These are phyloP conservation scores for Paradoxurus hermaphroditus DNA, from an alignment of 2,113 vertebrate species.

Conservation along the genomic window DNA sequence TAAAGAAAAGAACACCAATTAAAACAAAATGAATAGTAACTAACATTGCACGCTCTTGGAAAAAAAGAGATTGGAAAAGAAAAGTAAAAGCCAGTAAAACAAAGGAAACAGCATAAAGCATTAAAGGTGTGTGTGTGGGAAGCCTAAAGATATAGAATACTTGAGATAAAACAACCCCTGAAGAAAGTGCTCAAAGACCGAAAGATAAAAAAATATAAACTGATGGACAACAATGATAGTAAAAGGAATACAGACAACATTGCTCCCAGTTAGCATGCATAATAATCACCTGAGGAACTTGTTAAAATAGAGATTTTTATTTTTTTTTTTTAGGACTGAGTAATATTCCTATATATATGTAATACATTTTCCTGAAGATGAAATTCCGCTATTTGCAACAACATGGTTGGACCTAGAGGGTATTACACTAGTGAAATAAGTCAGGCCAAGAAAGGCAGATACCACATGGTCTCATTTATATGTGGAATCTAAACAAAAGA, in stretches of 20 bases:
- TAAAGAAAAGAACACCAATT: not conserved
- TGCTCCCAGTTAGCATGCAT: no score
- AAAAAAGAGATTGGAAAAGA: not conserved
- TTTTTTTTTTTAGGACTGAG: not conserved
- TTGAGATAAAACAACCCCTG: not conserved
- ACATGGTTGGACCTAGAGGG: not conserved
- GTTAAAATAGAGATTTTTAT: not conserved
- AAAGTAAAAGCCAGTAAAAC: not conserved
- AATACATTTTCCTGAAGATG: not conserved
- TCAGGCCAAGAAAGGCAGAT: not conserved
- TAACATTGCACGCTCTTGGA: not conserved
- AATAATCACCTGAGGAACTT: not conserved
- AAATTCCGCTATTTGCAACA: not conserved
- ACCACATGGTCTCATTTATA: no score
- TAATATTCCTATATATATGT: not conserved
- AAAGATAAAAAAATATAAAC: not conserved
- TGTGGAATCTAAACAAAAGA: not conserved
- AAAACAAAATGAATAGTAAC: not conserved
- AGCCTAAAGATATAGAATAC: not conserved
- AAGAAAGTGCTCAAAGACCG: not conserved
- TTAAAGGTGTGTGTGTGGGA: not conserved
- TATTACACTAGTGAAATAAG: not conserved
- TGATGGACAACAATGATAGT: not conserved
- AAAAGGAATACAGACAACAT: not conserved
- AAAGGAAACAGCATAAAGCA: not conserved